Base-by-base conservation (phyloP, 2,888 invertebrate genomes). In the Caenorhabditis sinica region DNA sequence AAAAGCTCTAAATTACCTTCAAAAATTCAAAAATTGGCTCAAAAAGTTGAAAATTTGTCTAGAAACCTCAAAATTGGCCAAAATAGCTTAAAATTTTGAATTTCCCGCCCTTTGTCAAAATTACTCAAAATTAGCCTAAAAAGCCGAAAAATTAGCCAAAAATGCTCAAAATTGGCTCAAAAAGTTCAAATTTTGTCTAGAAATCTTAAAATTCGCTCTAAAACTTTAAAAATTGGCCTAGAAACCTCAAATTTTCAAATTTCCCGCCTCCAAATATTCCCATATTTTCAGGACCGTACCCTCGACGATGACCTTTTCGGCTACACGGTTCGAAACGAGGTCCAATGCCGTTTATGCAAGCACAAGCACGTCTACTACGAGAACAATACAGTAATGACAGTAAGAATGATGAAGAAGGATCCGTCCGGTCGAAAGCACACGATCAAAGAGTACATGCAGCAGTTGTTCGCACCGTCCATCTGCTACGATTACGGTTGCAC, bases 351-450 rank as follows among this genome's bases (percentile, higher is more conserved):
- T 33, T 40, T 36, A 15, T 84, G 84, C 65, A 75, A 84, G n/a
- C 56, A 80, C 25, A 84, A 84, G 36, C 84, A 84, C 72, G 80
- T 84, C 33, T 84, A 76, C 17, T 84, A 84, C 49, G 84, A 84
- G 56, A 79, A 84, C 9, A 84, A 84, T 58, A 84, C 84, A 0
- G 84, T 84, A 9, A 84, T 84, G 84, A 84, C 84, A 2, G 84
- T 84, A 9, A 56, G 84, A 25, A 84, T 84, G 84, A 30, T 81
- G 23, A 75, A 60, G 53, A 84, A 84, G 45, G 80, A 76, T 23
- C 75, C 71, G 6, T 61, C 71, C 11, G 84, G 84, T 1, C 33
- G 51, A 53, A 58, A 25, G 23, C 80, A 80, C 13, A 56, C 80
- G 2, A 80, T 84, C n/a, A 84, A 84, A 45, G 84, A 84, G 20